Evolutionary conservation across 2,797 vertebrate genomes (phyloP).

Genomic region (Anabas testudineus): DNA sequence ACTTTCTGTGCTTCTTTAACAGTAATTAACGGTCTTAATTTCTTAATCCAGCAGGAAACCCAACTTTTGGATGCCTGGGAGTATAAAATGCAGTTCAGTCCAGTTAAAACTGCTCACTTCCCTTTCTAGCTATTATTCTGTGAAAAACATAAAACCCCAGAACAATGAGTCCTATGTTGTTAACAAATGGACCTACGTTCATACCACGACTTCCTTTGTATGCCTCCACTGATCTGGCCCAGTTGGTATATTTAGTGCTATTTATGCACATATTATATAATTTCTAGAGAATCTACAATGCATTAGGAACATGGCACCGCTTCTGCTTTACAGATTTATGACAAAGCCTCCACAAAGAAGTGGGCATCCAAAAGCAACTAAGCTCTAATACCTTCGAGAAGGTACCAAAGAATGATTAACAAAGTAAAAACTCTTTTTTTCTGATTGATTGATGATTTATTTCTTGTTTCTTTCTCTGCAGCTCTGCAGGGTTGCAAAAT

Average conservation of each 20-base stretch:
- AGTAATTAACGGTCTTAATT: slow-evolving; percentile 23
- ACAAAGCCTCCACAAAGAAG: slow-evolving; percentile 42
- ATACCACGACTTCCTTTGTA: slow-evolving; percentile 16
- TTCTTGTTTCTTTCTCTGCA: too few relatives aligned
- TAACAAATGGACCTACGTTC: slow-evolving; percentile 12
- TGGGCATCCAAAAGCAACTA: slow-evolving; percentile 22
- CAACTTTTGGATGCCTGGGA: slow-evolving; percentile 4
- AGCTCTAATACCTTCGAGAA: slow-evolving; percentile 7
- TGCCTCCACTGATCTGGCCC: slow-evolving; percentile 26
- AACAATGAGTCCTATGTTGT: slow-evolving; percentile 42
- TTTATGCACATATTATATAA: slow-evolving; percentile 27
- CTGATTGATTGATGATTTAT: too few relatives aligned
- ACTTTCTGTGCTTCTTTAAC: slow-evolving; percentile 8
- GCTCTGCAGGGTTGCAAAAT: neutral
- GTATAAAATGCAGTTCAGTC: slow-evolving; percentile 11
- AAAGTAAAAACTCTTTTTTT: too few relatives aligned
- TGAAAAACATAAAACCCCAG: neutral
- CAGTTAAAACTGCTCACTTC: neutral
- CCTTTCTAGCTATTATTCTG: slow-evolving; percentile 28
- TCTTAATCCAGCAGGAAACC: slow-evolving; percentile 16
- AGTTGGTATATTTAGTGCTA: slow-evolving; percentile 42
- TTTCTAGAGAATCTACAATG: slow-evolving; percentile 30
- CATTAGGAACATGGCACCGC: slow-evolving; percentile 12
- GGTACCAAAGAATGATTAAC: slow-evolving; percentile 13
- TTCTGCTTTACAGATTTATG: slow-evolving; percentile 24